Evolutionary conservation across 2,888 invertebrate species (phyloP).

Genomic region (Caenorhabditis wallacei): DNA sequence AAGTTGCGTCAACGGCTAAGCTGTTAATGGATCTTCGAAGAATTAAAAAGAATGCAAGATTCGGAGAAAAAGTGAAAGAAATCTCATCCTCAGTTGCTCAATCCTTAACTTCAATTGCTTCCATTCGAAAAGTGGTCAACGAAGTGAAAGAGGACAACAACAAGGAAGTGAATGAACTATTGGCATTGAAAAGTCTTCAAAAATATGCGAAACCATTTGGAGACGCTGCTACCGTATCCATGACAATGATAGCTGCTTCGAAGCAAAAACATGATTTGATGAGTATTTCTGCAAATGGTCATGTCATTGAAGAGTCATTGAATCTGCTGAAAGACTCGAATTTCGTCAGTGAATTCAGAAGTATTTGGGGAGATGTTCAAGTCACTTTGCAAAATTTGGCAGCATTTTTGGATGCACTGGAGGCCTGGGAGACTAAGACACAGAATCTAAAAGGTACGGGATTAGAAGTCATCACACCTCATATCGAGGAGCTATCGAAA

Average conservation of each 20-base stretch:
- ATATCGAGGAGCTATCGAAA: background rate
- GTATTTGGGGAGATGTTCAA: background rate
- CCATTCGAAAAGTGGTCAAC: no score
- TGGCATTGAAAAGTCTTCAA: background rate
- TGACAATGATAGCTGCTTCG: background rate
- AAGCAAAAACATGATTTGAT: background rate
- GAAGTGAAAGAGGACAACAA: no score
- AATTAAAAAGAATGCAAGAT: background rate
- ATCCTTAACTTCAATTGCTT: no score
- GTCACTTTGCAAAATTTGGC: background rate
- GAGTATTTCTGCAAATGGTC: background rate
- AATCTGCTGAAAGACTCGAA: no score
- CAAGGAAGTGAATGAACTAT: no score
- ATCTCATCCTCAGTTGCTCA: no score
- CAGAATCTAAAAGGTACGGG: background rate
- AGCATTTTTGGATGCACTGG: background rate
- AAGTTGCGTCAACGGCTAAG: background rate
- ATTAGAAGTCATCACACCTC: background rate
- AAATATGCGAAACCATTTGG: background rate
- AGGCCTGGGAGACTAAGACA: background rate
- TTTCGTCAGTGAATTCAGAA: background rate
- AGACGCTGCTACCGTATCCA: background rate
- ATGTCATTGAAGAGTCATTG: background rate
- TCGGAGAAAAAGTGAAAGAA: no score
- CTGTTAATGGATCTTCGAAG: background rate